Base-by-base conservation (phyloP, 2,797 vertebrate species). In the Oreochromis grahami region DNA sequence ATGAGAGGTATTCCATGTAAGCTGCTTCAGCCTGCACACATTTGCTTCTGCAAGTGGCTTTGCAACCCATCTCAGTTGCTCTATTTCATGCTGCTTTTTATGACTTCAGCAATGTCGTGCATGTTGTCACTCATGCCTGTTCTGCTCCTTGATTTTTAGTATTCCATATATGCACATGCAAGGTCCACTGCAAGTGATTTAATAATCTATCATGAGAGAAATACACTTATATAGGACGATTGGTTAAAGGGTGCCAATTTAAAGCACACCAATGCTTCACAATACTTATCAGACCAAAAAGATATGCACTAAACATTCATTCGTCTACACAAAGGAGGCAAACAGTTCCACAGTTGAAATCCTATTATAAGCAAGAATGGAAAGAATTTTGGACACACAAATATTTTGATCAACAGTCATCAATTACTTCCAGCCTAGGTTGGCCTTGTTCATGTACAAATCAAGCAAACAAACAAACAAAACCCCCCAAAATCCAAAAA, bases 401-500 rank as follows among this genome's bases (percentile, higher is more conserved):
- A 26, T 26, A 43, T 45, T 70, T 70, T 26, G 38, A 15, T 9
- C 63, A 43, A 43, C 21, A 19, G 9, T 72, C 43, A 12, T 48
- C 24, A 72, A 48, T 72, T 19, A 29, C 24, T 48, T 72, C 15
- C 43, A 29, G 68, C 26, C 8, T 48, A 43, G 9, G 1, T 72
- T 29, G 41, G 24, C 24, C 2, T 29, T 19, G 41, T 48, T 29
- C 68, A 11, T 19, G 65, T 72, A 45, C 48, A 48, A 19, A 36
- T 63, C 32, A 36, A 63, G 17, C 17, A 13, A 63, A 1, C 32
- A 63, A 36, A 7, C 32, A 60, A 60, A 63, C 10, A 63, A 63
- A 36, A 7, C 0, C 0, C 32, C 56, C 58, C 10, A 36, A 63
- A 63, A 60, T 19, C 32, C 56, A n/a, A 12, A 36, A 63, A 63